Evolutionary conservation across 2,797 vertebrate genomes (phyloP), one percentile per base, ranked within the genome.

Genomic region (Cyprinodon diabolis): DNA sequence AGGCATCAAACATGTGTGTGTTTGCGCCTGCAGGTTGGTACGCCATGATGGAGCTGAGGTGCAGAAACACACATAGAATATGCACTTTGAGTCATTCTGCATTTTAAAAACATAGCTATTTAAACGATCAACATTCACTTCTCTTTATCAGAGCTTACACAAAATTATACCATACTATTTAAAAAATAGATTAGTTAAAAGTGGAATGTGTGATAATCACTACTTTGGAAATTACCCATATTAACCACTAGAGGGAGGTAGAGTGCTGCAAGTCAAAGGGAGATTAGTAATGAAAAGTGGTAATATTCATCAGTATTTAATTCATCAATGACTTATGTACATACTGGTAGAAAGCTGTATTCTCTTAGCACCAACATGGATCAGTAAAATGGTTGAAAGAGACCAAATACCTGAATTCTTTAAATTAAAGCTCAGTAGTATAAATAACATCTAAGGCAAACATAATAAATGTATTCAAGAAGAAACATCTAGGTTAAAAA

Each of bases 11-110:
- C 69, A 95, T 95, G 66, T 99, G 97, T 0, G 95, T 97, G 84
- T 98, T 99, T n/a, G 95, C 91, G 17, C 96, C 96, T 0, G 94
- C 94, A 25, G 98, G 98, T 84, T 99, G 98, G 92, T 99, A 99
- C 0, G 98, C 96, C 81, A 98, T 93, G 60, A 99, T 99, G 52
- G 98, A 99, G 83, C 98, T 99, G 89, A 21, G 86, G 83, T 0
- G 19, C 25, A 74, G 15, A 72, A 48, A 30, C 13, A 81, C 1
- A 11, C 11, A 67, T 6, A 23, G 14, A 13, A 72, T 23, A 1
- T 4, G 2, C 4, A 5, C 10, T 40, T 13, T 56, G 7, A 21
- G 68, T 30, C n/a, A 12, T 23, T 19, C 17, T 66, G 5, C 15
- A 3, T 7, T 15, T 67, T 4, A 67, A 51, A 49, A 67, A 17